Evolutionary conservation across 2,888 invertebrate genomes (phyloP).

Genomic region (Thalpophila matura): DNA sequence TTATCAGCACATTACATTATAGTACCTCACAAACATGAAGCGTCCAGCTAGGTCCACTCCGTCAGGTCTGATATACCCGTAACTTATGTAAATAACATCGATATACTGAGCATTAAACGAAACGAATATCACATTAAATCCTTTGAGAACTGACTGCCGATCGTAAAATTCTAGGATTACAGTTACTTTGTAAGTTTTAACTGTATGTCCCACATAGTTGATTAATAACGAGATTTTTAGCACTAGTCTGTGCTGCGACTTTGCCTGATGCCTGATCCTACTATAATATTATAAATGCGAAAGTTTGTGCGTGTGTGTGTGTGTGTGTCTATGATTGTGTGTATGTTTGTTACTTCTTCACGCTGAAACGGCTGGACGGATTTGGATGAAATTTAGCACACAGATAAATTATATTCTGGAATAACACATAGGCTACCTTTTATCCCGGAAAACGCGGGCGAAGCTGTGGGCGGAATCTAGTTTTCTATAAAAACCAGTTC

Average conservation of each 20-base stretch:
- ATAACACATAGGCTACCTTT: too few species aligned
- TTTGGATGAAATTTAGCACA: too few species aligned
- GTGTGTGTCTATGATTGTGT: too few species aligned
- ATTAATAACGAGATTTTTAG: conserved; percentile 42
- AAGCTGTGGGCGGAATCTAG: too few species aligned
- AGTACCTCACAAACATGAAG: conserved; percentile 18
- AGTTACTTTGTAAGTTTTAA: conserved; percentile 65
- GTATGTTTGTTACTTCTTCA: too few species aligned
- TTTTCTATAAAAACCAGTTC: too few species aligned
- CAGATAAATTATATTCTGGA: too few species aligned
- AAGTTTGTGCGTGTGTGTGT: too few species aligned
- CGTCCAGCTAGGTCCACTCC: conserved; percentile 4
- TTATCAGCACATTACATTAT: conserved; percentile 26
- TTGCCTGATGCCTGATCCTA: not conserved
- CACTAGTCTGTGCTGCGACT: not conserved
- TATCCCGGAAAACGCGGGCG: too few species aligned
- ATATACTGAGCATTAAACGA: conserved; percentile 65
- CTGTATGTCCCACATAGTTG: conserved; percentile 48
- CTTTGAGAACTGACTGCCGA: conserved; percentile 60
- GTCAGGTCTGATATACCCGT: conserved; percentile 29
- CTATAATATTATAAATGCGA: not conserved
- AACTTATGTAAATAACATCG: conserved; percentile 64
- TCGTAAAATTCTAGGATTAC: conserved; percentile 68
- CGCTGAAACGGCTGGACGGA: too few species aligned
- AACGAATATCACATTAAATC: conserved; percentile 70